Evolutionary conservation across 2,797 vertebrate genomes (phyloP).

Genomic region (Dendrocincla fuliginosa): DNA sequence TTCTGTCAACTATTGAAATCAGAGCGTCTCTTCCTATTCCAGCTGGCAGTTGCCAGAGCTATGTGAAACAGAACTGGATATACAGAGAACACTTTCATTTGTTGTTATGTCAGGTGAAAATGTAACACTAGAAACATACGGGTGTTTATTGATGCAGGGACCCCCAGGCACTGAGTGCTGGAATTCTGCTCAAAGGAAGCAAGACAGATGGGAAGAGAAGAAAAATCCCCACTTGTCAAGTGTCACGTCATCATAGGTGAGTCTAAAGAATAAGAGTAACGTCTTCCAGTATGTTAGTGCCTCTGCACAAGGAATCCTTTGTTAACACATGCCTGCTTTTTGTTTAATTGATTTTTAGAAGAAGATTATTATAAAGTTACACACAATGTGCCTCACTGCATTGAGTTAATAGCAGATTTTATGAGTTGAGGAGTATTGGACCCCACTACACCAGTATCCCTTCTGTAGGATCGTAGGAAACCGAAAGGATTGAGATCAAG

Average conservation of each 20-base stretch:
- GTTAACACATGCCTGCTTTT: not conserved
- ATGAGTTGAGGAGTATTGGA: not conserved
- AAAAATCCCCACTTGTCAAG: not conserved
- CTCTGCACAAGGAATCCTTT: not conserved
- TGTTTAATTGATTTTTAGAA: not conserved
- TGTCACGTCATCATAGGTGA: not conserved
- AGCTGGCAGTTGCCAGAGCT: slow-evolving; percentile 24
- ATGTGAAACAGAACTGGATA: slow-evolving; percentile 5
- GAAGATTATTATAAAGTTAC: not conserved
- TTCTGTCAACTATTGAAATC: slow-evolving; percentile 27
- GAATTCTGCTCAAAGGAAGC: slow-evolving; percentile 62
- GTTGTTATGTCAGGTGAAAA: slow-evolving; percentile 33
- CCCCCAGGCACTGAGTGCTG: slow-evolving; percentile 49
- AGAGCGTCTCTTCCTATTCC: slow-evolving; percentile 1
- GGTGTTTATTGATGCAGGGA: slow-evolving; percentile 47
- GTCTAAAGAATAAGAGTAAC: not conserved
- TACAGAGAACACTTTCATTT: not conserved
- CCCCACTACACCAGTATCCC: not conserved
- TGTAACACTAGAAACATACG: slow-evolving; percentile 49
- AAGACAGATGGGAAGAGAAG: not conserved
- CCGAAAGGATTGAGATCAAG: not conserved
- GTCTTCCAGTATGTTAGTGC: not conserved
- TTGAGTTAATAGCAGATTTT: not conserved
- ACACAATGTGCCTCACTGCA: not conserved
- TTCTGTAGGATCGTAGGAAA: not conserved